Percentiles rank a stretch among this genome's conserved stretches.
Conservation (phyloP, 30 jellyfish, hydroid and myxozoan species). For the Pelagia noctiluca region DNA sequence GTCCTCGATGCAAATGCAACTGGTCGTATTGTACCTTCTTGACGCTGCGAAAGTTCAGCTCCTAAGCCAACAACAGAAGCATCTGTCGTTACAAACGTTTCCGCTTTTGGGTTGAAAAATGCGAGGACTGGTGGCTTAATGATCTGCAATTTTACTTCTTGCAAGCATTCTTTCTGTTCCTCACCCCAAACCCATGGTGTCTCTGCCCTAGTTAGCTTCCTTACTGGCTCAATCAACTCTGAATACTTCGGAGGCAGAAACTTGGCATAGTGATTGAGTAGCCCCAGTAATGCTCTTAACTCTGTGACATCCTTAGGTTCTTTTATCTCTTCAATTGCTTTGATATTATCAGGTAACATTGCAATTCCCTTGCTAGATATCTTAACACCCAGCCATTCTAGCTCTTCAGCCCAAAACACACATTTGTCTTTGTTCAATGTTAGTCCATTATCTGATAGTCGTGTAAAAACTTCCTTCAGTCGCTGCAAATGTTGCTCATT, state of each 20-base stretch:
- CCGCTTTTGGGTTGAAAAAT: constrained; percentile 48
- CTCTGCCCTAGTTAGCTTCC: constrained; percentile 2
- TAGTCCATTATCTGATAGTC: not conserved
- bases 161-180: constrained; percentile 28
- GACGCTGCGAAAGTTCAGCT: constrained; percentile 46
- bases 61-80: constrained; percentile 49
- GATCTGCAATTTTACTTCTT: constrained; percentile 5
- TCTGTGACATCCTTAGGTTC: not conserved
- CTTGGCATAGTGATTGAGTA: not conserved
- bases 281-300: not conserved
- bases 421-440: not conserved
- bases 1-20: no score
- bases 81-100: constrained; percentile 24
- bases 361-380: not conserved
- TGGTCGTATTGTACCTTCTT: constrained; percentile 45
- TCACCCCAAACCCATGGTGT: constrained; percentile 25
- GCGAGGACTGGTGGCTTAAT: constrained; percentile 43
- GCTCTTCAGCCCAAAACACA: not conserved
- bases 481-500: not conserved
- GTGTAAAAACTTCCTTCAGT: not conserved
- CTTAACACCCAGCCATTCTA: not conserved
- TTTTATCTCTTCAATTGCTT: not conserved
- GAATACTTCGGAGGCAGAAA: not conserved
- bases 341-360: not conserved
- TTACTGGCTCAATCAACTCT: constrained; percentile 3